phyloP scores from a whole-genome alignment of 2,888 invertebrate genomes.

The Drosophila ustulata region DNA sequence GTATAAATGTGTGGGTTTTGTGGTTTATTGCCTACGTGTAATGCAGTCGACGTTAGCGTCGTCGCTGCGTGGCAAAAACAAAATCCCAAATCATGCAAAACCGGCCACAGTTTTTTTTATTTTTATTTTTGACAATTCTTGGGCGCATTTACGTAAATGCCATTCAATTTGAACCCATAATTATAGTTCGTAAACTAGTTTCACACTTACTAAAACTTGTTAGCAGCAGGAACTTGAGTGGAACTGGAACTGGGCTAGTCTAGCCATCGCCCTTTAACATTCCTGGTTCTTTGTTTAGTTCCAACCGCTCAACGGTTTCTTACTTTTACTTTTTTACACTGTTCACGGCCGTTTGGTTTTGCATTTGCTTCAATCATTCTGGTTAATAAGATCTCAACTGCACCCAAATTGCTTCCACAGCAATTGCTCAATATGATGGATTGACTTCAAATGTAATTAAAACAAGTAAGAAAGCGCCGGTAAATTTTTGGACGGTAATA shows the following conservation, averaged over 20 bases:
- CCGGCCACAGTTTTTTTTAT: slow-evolving; percentile 37
- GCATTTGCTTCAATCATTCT: slow-evolving; percentile 31
- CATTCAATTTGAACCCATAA: slow-evolving; percentile 18
- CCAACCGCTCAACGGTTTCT: slow-evolving; percentile 13
- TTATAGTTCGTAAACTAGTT: slow-evolving; percentile 22
- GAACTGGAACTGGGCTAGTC: slow-evolving; percentile 37
- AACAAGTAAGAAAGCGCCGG: no score
- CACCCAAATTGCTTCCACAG: not conserved
- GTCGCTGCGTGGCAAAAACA: slow-evolving; percentile 35
- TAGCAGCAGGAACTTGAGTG: slow-evolving; percentile 40
- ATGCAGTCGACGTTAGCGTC: slow-evolving; percentile 13
- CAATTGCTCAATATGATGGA: not conserved
- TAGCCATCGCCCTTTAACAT: slow-evolving; percentile 26
- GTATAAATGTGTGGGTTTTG: slow-evolving; percentile 14
- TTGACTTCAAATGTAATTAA: not conserved
- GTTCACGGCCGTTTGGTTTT: slow-evolving; percentile 54
- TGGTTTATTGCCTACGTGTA: slow-evolving; percentile 48
- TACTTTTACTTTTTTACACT: slow-evolving; percentile 49
- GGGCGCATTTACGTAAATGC: slow-evolving; percentile 40
- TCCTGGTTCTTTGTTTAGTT: slow-evolving; percentile 31
- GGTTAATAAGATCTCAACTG: not conserved
- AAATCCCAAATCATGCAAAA: slow-evolving; percentile 39
- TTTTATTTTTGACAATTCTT: slow-evolving; percentile 50
- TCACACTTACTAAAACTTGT: slow-evolving; percentile 33
- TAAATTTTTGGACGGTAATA: no score